Evolutionary conservation across 1,140 invertebrate species (phyloP), one percentile per base, ranked within the genome.

Genomic region (Cotesia typhae): DNA sequence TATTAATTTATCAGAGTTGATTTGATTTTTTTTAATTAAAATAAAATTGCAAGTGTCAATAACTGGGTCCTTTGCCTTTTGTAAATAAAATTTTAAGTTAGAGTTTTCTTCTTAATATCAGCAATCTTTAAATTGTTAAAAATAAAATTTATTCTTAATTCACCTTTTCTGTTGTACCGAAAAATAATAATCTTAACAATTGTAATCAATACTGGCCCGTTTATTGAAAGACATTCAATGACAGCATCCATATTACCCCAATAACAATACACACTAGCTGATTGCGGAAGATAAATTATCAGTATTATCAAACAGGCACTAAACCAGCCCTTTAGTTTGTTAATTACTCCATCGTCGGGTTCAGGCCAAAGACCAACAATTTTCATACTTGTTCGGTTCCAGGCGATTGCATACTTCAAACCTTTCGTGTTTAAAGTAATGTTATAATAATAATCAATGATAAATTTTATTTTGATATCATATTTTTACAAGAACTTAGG

Each of bases 111-210:
- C 28, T 28, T 61, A 9, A 17, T 17, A 17, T 17, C 17, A 17
- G 1, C 0, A 17, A 17, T 17, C 17, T 17, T 17, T 52, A 28
- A 14, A 67, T 14, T 4, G 35, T 53, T 67, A 4, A 17, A 14
- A 35, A 37, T 64, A 64, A 37, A 72, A 67, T 61, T 67, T 2
- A 17, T 60, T 10, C 59, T n/a, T 10, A 7, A 38, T 55, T 61
- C 59, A 74, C 73, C 70, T 68, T 67, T 36, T 65, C 73, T 51
- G 12, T 71, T 55, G 47, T 63, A 37, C 17, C 67, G 65, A 47
- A 74, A 41, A 35, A 71, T 63, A 10, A 68, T 9, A 28, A 74
- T n/a, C 55, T 74, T 74, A 36, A 68, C 17, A 41, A 74, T 67
- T 51, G 73, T 61, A n/a, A 74, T 20, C 1, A 60, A 47, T 35